Conservation (phyloP, 2,888 invertebrate genomes). For the Drosophila multiciliata region DNA sequence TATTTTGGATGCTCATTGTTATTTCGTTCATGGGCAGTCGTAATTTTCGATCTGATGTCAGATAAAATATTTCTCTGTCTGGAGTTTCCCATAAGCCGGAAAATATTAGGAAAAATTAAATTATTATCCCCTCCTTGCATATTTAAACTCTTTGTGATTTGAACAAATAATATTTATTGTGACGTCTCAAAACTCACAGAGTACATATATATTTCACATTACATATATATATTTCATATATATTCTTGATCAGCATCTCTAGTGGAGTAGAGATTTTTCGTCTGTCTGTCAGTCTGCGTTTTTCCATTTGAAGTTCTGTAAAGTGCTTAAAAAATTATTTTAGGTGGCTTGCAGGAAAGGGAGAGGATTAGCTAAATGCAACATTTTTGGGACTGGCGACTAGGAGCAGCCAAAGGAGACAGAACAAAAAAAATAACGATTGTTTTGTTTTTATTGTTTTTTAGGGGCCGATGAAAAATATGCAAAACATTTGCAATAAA, state of each 20-base stretch:
- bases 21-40: no score
- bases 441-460: conserved; percentile 37
- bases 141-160: background rate
- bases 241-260: background rate
- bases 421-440: background rate
- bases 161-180: background rate
- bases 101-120: background rate
- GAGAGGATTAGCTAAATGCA: conserved; percentile 1
- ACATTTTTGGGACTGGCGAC: background rate
- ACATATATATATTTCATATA: background rate
- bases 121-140: background rate
- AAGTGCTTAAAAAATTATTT: background rate
- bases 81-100: background rate
- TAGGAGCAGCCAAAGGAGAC: background rate
- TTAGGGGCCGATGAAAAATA: conserved; percentile 69
- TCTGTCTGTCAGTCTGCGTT: background rate
- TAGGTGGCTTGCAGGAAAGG: background rate
- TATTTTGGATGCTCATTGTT: background rate
- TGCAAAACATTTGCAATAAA: conserved; percentile 77
- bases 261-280: background rate
- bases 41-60: background rate
- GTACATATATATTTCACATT: background rate
- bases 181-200: background rate
- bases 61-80: background rate
- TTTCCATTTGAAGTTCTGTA: background rate